Conservation (phyloP, 2,797 vertebrate genomes). For the Sebastes matsubarae region DNA sequence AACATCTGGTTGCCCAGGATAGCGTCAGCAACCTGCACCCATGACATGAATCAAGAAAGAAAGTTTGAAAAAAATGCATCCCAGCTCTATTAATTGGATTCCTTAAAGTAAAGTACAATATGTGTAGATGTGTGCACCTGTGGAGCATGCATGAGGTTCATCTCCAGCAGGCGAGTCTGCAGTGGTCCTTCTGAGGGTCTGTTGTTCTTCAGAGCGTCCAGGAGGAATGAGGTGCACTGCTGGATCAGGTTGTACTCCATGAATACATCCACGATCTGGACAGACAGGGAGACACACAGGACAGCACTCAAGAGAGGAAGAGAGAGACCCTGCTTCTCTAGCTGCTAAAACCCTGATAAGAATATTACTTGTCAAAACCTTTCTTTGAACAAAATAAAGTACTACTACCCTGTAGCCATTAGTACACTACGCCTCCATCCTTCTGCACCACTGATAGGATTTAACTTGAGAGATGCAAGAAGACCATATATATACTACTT, state of each 20-base stretch:
- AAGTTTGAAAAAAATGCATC: not conserved
- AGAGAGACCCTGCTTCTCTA: not conserved
- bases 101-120: not conserved
- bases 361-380: not conserved
- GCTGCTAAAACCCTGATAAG: not conserved
- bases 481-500: not conserved
- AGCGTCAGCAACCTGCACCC: slow-evolving; percentile 91
- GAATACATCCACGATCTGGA: slow-evolving; percentile 96
- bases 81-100: not conserved
- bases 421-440: not conserved
- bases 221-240: slow-evolving; percentile 95
- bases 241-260: slow-evolving; percentile 99
- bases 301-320: not conserved
- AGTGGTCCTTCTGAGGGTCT: slow-evolving; percentile 94
- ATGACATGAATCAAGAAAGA: not conserved
- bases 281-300: slow-evolving; percentile 5
- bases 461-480: not conserved
- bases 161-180: slow-evolving; percentile 94
- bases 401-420: not conserved
- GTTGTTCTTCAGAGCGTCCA: slow-evolving; percentile 96
- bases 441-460: not conserved
- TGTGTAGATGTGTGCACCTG: slow-evolving; percentile 82
- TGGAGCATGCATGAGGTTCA: slow-evolving; percentile 99
- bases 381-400: not conserved
- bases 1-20: slow-evolving; percentile 99